Conservation (phyloP, 2,113 vertebrate genomes). For the Aramus guarauna region DNA sequence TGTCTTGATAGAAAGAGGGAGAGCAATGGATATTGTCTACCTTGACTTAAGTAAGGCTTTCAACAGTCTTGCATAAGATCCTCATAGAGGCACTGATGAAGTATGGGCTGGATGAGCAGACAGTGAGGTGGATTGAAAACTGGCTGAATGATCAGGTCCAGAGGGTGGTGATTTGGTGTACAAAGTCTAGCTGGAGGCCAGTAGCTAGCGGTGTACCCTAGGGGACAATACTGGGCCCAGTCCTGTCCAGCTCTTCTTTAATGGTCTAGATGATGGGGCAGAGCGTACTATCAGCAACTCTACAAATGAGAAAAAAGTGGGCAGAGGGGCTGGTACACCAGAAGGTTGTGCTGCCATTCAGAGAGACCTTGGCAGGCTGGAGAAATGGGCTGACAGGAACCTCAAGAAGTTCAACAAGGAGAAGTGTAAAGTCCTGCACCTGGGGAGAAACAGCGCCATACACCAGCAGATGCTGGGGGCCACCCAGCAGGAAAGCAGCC, state of each 20-base stretch:
- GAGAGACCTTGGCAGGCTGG: neutral
- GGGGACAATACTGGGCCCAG: fast-evolving
- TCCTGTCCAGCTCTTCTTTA: neutral
- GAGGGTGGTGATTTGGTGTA: neutral
- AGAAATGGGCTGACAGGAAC: neutral
- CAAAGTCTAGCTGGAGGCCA: neutral
- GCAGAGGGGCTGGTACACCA: neutral
- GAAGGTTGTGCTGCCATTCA: neutral
- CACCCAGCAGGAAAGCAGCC: neutral
- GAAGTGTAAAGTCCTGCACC: neutral
- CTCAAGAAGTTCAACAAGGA: neutral
- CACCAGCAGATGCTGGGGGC: neutral
- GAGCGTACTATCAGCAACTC: neutral
- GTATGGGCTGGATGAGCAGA: neutral
- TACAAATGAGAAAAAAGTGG: neutral
- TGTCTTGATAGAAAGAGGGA: neutral
- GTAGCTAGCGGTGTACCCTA: neutral
- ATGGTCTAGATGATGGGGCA: neutral
- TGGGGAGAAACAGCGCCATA: neutral
- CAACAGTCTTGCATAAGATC: neutral
- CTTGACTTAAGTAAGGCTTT: neutral
- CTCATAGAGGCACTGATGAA: neutral
- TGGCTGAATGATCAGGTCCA: neutral
- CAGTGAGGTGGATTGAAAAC: neutral
- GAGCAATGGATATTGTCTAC: neutral